A percentile compares a stretch with the other conserved stretches of the same genome.
phyloP scores from a whole-genome alignment of 2,888 invertebrate genomes.

The Trissolcus brochymenae region DNA sequence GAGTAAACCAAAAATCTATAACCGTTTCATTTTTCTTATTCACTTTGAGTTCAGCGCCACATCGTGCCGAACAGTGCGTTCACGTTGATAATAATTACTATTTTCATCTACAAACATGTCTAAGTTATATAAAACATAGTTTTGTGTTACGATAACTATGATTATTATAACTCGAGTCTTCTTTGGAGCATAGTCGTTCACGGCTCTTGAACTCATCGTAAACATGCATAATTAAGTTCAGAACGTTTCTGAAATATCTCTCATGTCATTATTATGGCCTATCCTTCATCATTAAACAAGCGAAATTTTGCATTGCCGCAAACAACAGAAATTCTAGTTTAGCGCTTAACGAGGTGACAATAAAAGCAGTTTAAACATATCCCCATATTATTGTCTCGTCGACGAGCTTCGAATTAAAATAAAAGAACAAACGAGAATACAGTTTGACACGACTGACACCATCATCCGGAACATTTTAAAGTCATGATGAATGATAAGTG shows the following conservation, averaged over 20 bases:
- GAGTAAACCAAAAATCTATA: slow-evolving; percentile 15
- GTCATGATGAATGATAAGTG: slow-evolving; percentile 43
- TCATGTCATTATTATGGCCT: slow-evolving; percentile 53
- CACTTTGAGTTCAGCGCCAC: background rate
- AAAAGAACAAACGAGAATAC: slow-evolving; percentile 12
- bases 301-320: slow-evolving; percentile 54
- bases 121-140: slow-evolving; percentile 36
- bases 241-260: slow-evolving; percentile 56
- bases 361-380: slow-evolving; percentile 51
- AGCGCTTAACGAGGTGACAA: slow-evolving; percentile 57
- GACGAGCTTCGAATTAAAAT: slow-evolving; percentile 21
- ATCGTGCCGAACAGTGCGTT: background rate
- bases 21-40: slow-evolving; percentile 12
- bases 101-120: slow-evolving; percentile 19
- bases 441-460: slow-evolving; percentile 25
- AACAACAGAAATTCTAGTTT: slow-evolving; percentile 54
- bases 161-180: slow-evolving; percentile 44
- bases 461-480: slow-evolving; percentile 35
- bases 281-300: slow-evolving; percentile 58
- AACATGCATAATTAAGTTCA: slow-evolving; percentile 56
- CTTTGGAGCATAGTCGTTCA: slow-evolving; percentile 48
- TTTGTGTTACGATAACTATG: slow-evolving; percentile 40
- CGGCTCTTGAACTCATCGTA: slow-evolving; percentile 53
- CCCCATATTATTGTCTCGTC: slow-evolving; percentile 41
- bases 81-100: slow-evolving; percentile 22